Evolutionary conservation across 2,888 invertebrate genomes (phyloP).

Genomic region (Xestobium rufovillosum): DNA sequence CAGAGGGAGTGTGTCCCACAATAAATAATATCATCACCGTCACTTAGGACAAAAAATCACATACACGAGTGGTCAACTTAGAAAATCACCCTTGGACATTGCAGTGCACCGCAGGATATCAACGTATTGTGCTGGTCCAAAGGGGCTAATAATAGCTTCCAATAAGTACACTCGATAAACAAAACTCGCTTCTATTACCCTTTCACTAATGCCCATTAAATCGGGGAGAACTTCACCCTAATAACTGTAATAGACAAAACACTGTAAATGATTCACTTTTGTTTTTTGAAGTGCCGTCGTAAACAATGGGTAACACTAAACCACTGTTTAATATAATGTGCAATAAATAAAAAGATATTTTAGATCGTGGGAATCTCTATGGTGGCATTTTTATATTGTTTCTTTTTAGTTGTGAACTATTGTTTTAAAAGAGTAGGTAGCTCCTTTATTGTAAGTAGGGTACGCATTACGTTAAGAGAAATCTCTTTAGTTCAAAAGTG

Average conservation of each 20-base stretch:
- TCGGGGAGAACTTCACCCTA: slow-evolving; percentile 23
- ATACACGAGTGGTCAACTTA: slow-evolving; percentile 32
- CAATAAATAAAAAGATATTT: slow-evolving; percentile 35
- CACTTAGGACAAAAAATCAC: slow-evolving; percentile 14
- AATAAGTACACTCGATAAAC: slow-evolving; percentile 16
- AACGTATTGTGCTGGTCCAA: slow-evolving; percentile 29
- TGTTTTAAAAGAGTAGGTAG: too few species aligned
- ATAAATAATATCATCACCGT: slow-evolving; percentile 20
- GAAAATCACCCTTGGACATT: slow-evolving; percentile 30
- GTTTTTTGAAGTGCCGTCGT: slow-evolving; percentile 41
- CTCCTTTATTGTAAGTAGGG: too few species aligned
- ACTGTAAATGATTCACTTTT: slow-evolving; percentile 43
- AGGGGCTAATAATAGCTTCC: slow-evolving; percentile 24
- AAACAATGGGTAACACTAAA: slow-evolving; percentile 44
- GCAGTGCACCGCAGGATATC: slow-evolving; percentile 28
- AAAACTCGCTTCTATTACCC: slow-evolving; percentile 21
- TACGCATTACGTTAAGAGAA: too few species aligned
- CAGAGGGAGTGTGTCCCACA: too few species aligned
- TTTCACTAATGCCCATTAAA: slow-evolving; percentile 15
- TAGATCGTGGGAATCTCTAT: slow-evolving; percentile 35
- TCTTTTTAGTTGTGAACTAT: too few species aligned
- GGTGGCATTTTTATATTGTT: slow-evolving; percentile 27
- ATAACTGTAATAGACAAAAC: slow-evolving; percentile 38
- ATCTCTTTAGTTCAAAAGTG: too few species aligned
- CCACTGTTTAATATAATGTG: slow-evolving; percentile 40